Base-by-base conservation (phyloP, 2,888 invertebrate genomes). In the Lottia scabra region DNA sequence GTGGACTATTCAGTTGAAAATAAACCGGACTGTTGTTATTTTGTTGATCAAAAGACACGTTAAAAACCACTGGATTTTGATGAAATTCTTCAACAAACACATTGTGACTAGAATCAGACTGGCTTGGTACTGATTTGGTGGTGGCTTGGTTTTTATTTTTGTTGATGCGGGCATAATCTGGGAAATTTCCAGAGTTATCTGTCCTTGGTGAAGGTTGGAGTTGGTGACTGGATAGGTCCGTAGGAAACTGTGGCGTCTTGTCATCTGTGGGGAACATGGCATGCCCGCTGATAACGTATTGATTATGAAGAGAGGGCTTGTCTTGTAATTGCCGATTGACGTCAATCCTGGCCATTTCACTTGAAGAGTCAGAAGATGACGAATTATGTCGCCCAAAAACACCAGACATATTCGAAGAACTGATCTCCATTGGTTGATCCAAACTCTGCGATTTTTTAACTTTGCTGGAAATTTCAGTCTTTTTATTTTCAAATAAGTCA, bases 111-210 rank as follows among this genome's bases (percentile, higher is more conserved):
- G 69, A 46, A 6, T 73, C 78, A 66, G 69, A 75, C 68, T 67
- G 71, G 65, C 62, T 69, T 44, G 68, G 75, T 68, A 68, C 75
- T 23, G 76, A 80, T 75, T 75, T 80, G 56, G 68, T 23, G 15
- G 56, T 56, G 19, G 19, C 19, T 23, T 23, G 19, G 19, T 45
- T 70, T 46, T 44, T 65, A n/a, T 48, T 66, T 19, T 62, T 70
- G 44, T 70, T 62, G 19, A 70, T 70, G 13, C 70, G 27, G 26
- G 70, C 70, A 56, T 70, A 70, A 56, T 56, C 56, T 12, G 56
- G 56, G 13, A 19, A 19, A 27, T 70, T 65, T 16, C 65, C 62
- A 19, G 66, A 70, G 13, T 66, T 56, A 19, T 43, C 46, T 48
- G 65, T 66, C 13, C 38, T 56, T 23, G 19, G 23, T 3, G 56